phyloP scores from a whole-genome alignment of 1,140 invertebrate genomes.

The Yoshiicerus persimilis region DNA sequence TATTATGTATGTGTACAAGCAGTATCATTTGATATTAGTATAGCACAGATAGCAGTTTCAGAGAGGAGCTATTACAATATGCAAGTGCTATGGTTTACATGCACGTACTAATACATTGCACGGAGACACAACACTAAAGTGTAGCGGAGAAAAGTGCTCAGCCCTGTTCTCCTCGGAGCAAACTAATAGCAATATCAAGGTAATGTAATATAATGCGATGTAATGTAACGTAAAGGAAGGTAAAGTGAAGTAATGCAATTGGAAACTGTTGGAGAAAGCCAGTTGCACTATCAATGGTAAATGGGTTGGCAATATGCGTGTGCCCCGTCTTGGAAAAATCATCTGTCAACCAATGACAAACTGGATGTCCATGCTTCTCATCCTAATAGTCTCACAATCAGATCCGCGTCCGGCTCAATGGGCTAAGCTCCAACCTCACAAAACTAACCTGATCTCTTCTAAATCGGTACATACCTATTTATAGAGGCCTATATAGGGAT shows the following conservation, averaged over 20 bases:
- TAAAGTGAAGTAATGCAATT: background rate
- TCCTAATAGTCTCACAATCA: slow-evolving; percentile 24
- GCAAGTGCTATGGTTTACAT: too few relatives aligned
- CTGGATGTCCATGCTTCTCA: slow-evolving; percentile 18
- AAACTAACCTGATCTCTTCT: background rate
- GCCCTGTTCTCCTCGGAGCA: background rate
- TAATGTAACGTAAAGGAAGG: background rate
- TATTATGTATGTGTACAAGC: background rate
- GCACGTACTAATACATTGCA: background rate
- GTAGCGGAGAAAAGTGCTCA: background rate
- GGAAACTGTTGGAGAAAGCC: background rate
- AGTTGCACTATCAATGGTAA: background rate
- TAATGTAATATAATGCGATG: slow-evolving; percentile 21
- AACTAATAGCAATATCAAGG: slow-evolving; percentile 12
- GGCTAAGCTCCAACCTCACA: background rate
- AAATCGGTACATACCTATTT: background rate
- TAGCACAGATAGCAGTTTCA: too few relatives aligned
- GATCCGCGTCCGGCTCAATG: background rate
- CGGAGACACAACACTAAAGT: background rate
- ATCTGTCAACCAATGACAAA: slow-evolving; percentile 23
- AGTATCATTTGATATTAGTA: background rate
- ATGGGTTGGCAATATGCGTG: slow-evolving; percentile 1
- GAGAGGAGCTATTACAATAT: too few relatives aligned
- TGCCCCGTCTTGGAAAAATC: slow-evolving; percentile 14
- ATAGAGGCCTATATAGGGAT: too few relatives aligned